phyloP scores from a whole-genome alignment of 2,797 vertebrate genomes.

The Enteromius paludinosus region DNA sequence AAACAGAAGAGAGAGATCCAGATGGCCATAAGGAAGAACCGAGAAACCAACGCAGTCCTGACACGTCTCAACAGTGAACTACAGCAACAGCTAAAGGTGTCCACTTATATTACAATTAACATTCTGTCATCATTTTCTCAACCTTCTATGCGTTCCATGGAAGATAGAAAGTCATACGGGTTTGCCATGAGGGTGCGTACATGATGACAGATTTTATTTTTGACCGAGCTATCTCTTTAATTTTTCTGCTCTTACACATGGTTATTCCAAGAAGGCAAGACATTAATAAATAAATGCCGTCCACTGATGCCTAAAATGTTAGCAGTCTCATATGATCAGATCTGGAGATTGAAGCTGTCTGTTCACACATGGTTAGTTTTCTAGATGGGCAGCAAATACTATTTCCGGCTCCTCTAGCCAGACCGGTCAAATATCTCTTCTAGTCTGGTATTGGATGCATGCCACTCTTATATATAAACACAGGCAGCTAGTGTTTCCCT shows the following conservation, averaged over 20 bases:
- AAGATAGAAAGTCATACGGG: not conserved
- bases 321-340: not conserved
- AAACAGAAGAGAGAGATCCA: conserved; percentile 94
- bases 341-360: conserved; percentile 5
- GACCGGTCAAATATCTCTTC: conserved; percentile 10
- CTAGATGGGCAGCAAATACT: not conserved
- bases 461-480: conserved; percentile 19
- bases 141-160: not conserved
- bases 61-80: conserved; percentile 94
- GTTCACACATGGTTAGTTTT: conserved; percentile 1
- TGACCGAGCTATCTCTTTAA: not conserved
- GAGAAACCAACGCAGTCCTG: conserved; percentile 92
- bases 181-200: not conserved
- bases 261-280: conserved; percentile 12
- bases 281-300: not conserved
- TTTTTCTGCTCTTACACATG: not conserved
- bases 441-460: not conserved
- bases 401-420: not conserved
- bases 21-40: conserved; percentile 93
- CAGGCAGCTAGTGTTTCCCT: conserved; percentile 7
- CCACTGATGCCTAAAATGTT: not conserved
- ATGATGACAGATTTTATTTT: not conserved
- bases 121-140: not conserved
- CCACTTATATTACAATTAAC: not conserved
- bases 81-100: conserved; percentile 95